Evolutionary conservation across 2,888 invertebrate genomes (phyloP), one percentile per base, ranked within the genome.

Genomic region (Linyphia triangularis): DNA sequence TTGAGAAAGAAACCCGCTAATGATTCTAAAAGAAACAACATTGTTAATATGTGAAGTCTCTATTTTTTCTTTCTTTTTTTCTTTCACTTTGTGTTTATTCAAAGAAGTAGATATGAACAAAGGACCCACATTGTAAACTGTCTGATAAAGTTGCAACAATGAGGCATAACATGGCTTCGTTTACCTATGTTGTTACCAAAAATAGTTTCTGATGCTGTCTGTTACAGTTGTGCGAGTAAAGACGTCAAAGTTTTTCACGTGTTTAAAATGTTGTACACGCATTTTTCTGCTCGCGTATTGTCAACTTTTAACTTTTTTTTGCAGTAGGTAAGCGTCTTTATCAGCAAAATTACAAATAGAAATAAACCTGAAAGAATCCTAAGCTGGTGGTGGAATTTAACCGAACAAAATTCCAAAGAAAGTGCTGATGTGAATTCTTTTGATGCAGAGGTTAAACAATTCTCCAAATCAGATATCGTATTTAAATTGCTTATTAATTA

Each of bases 101-200:
- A 19, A 1, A 1, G 70, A 28, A 28, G 26, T 63, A 43, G 63
- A 70, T 24, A 43, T n/a, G 77, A 24, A 26, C 0, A 61, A 63
- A 24, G 61, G 37, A n/a, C 51, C n/a, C n/a, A 5, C 13, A 51
- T 51, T n/a, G 51, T n/a, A n/a, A 9, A 9, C 33, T 33, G 33
- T 33, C 5, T 9, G 33, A 51, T 51, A 51, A 51, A 51, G 16
- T 51, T 6, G 51, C 51, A n/a, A 51, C 51, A 51, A 51, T 16
- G 51, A 51, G 51, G 51, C 13, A 16, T 13, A n/a, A 16, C n/a
- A 5, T 51, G 13, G 5, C 19, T 33, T 33, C 59, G 24, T 59
- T 75, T 61, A 75, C 75, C 75, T 61, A 51, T n/a, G 57, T 5
- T 61, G 63, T 28, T 26, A n/a, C 77, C 40, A 77, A 77, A 77